These are phyloP conservation scores for Alentia gelatinosa DNA, from an alignment of 2,888 invertebrate genomes.

Conservation along the genomic window DNA sequence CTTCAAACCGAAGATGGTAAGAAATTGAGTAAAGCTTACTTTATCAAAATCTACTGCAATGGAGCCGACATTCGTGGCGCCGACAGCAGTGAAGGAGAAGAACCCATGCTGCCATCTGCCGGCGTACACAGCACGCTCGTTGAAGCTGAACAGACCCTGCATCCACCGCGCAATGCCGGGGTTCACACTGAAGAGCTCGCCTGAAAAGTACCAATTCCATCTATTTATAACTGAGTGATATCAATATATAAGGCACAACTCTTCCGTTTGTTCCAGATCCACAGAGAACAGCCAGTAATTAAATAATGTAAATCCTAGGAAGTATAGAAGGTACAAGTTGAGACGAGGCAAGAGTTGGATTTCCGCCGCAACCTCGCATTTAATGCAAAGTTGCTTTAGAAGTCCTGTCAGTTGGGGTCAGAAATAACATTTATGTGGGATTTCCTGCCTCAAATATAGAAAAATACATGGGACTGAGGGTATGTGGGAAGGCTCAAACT, in stretches of 20 bases:
- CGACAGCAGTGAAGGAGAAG: constrained; percentile 98
- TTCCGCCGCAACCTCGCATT: too few species aligned
- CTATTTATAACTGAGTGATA: background rate
- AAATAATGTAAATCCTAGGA: background rate
- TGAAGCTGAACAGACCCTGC: constrained; percentile 94
- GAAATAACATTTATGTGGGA: too few species aligned
- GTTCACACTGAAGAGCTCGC: constrained; percentile 93
- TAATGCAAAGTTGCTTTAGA: too few species aligned
- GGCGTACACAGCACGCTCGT: constrained; percentile 94
- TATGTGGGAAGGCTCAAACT: too few species aligned
- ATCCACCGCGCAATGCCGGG: constrained; percentile 93
- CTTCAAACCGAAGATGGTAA: too few species aligned
- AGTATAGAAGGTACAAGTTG: too few species aligned
- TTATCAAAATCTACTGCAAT: constrained; percentile 94
- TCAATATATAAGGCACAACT: background rate
- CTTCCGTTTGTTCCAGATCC: background rate
- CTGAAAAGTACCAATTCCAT: constrained; percentile 78
- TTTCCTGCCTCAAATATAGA: too few species aligned
- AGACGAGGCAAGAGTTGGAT: too few species aligned
- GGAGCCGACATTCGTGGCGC: constrained; percentile 98
- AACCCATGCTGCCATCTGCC: constrained; percentile 97
- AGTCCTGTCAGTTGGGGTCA: too few species aligned
- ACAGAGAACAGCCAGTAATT: background rate
- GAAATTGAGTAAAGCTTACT: too few species aligned
- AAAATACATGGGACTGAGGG: too few species aligned